Percentiles rank a stretch among this genome's conserved stretches.
These are phyloP conservation scores for Xanthorhoe designata DNA, from an alignment of 2,888 invertebrate genomes.

Conservation along the genomic window DNA sequence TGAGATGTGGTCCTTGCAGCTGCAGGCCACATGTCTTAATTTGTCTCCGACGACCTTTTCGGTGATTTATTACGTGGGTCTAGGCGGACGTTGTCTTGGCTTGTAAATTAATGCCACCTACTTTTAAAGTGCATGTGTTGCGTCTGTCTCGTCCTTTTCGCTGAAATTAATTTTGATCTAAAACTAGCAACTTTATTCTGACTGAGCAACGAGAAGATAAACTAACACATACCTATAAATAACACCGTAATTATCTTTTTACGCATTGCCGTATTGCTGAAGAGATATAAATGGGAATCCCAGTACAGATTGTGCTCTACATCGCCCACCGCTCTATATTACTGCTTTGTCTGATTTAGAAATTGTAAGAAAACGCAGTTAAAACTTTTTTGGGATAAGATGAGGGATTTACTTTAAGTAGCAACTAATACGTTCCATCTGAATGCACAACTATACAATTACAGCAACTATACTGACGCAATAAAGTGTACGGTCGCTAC, in stretches of 20 bases:
- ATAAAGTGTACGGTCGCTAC: constrained; percentile 57
- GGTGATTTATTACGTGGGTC: constrained; percentile 68
- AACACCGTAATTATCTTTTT: no score
- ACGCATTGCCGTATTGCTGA: no score
- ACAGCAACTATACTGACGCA: constrained; percentile 36
- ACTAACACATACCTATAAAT: no score
- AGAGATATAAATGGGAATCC: no score
- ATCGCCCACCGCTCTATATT: no score
- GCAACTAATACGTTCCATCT: constrained; percentile 60
- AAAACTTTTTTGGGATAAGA: constrained; percentile 1
- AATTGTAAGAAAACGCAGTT: neutral
- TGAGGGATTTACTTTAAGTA: constrained; percentile 17
- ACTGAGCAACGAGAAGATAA: no score
- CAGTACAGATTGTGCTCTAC: no score
- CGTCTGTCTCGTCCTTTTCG: constrained; percentile 1
- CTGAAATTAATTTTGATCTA: neutral
- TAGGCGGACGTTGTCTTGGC: constrained; percentile 36
- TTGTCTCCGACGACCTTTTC: constrained; percentile 72
- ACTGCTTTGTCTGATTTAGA: neutral
- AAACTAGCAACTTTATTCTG: neutral
- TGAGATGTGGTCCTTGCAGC: constrained; percentile 64
- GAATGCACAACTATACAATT: constrained; percentile 61
- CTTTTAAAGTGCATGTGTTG: constrained; percentile 22
- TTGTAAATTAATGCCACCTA: constrained; percentile 28
- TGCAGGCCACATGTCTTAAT: constrained; percentile 77